Evolutionary conservation across 2,888 invertebrate genomes (phyloP), one percentile per base, ranked within the genome.

Genomic region (Tachystola acroxantha): DNA sequence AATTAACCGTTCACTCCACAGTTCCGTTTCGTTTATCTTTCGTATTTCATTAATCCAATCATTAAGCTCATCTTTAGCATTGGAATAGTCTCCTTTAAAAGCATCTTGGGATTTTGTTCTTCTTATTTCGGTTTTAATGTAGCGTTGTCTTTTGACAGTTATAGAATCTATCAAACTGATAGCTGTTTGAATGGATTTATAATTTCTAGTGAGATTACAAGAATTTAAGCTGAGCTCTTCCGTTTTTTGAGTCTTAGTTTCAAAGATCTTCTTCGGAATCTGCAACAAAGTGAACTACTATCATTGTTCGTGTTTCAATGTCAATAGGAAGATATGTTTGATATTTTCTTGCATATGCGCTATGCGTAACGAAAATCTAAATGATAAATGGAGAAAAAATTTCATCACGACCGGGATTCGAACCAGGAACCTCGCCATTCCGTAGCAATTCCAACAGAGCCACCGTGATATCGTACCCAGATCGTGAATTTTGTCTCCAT

Each of bases 1-100:
- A 25, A 45, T 38, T 22, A 63, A 42, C 25, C 50, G 58, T 0
- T 53, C 45, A 1, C 33, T 38, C 49, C 51, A 55, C 6, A 46
- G 13, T 14, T 53, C 47, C 0, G 39, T 28, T 27, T 48, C 44
- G 0, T 38, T 14, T 32, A 43, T 40, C 5, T 44, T 43, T 0
- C 47, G 36, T 2, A 39, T 20, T 10, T 44, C 42, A 31, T 45
- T 41, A 3, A 50, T 29, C 46, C 46, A 54, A 33, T 51, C 42
- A 0, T 43, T 27, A 3, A 50, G 20, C 5, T 51, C 45, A 10
- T 43, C 41, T 9, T 51, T 20, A 10, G 30, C 32, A n/a, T 10
- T 13, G 16, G 3, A 6, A 16, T 16, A 16, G 1, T 24, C 11
- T 20, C 19, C 29, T 0, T 27, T 31, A 2, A 40, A 7, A 25